phyloP scores from a whole-genome alignment of 2,113 vertebrate species.

The Empidonax traillii region DNA sequence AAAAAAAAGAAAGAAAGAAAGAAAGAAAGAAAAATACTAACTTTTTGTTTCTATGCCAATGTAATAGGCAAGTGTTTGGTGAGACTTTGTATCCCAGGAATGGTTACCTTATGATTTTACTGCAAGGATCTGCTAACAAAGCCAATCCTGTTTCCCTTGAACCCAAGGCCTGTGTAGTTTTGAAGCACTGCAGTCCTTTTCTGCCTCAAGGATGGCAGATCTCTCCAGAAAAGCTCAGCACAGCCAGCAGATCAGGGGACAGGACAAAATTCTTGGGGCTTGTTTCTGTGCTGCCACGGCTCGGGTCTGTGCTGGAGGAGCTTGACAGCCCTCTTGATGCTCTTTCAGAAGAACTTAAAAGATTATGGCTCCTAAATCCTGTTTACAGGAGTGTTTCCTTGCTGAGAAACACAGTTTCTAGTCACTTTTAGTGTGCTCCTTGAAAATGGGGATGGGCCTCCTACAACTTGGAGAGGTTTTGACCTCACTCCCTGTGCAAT shows the following conservation, averaged over 20 bases:
- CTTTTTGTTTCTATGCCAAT: neutral
- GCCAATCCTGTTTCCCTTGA: neutral
- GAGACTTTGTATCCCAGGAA: neutral
- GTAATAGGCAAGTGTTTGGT: neutral
- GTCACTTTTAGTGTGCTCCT: neutral
- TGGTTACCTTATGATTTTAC: neutral
- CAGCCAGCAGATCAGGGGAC: neutral
- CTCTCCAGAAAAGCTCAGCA: neutral
- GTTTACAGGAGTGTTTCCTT: neutral
- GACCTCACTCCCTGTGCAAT: neutral
- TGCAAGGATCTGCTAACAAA: neutral
- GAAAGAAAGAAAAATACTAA: too few relatives aligned
- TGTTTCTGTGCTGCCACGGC: rapidly evolving
- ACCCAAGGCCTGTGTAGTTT: neutral
- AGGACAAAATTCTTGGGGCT: neutral
- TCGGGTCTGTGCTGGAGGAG: neutral
- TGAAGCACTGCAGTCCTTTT: neutral
- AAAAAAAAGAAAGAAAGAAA: neutral
- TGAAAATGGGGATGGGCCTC: neutral
- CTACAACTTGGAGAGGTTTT: neutral
- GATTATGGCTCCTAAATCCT: neutral
- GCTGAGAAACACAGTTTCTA: neutral
- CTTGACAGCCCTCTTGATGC: neutral
- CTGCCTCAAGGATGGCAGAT: neutral
- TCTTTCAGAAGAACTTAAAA: neutral